Conservation (phyloP, 2,113 vertebrate species). For the Scomber japonicus region DNA sequence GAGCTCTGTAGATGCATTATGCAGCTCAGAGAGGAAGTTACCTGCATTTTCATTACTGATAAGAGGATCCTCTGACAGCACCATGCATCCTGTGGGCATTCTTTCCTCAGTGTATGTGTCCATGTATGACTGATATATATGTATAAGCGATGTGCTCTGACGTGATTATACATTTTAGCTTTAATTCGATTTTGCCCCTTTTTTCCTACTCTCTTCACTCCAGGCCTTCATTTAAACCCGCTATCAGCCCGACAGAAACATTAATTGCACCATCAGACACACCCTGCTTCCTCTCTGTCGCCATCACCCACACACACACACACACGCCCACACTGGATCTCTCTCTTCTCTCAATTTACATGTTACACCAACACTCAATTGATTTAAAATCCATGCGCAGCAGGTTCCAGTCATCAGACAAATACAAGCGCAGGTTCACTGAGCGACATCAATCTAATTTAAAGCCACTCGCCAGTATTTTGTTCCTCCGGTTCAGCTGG, state of each 20-base stretch:
- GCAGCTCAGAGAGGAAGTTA: slow-evolving; percentile 20
- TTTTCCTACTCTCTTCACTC: slow-evolving; percentile 44
- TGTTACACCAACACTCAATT: slow-evolving; percentile 22
- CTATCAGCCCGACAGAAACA: slow-evolving; percentile 29
- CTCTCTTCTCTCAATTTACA: slow-evolving; percentile 40
- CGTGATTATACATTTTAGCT: slow-evolving; percentile 68
- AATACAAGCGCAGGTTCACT: slow-evolving; percentile 42
- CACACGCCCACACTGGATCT: not conserved
- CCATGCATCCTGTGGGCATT: slow-evolving; percentile 25
- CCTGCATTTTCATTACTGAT: slow-evolving; percentile 35
- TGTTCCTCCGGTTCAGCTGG: not conserved
- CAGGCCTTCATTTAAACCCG: slow-evolving; percentile 34
- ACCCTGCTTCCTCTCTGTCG: slow-evolving; percentile 6
- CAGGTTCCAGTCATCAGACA: slow-evolving; percentile 48
- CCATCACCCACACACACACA: slow-evolving; percentile 6
- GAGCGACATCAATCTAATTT: slow-evolving; percentile 60
- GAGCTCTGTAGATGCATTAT: not conserved
- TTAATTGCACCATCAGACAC: slow-evolving; percentile 23
- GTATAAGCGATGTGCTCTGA: slow-evolving; percentile 51
- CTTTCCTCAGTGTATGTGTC: slow-evolving; percentile 35
- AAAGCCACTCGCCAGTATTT: slow-evolving; percentile 25
- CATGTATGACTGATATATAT: slow-evolving; percentile 14
- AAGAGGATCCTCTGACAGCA: slow-evolving; percentile 47
- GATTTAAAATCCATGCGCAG: slow-evolving; percentile 56
- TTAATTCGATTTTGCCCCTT: slow-evolving; percentile 69